Evolutionary conservation across 2,888 invertebrate species (phyloP), one percentile per base, ranked within the genome.

Genomic region (Synanthedon myopaeformis): DNA sequence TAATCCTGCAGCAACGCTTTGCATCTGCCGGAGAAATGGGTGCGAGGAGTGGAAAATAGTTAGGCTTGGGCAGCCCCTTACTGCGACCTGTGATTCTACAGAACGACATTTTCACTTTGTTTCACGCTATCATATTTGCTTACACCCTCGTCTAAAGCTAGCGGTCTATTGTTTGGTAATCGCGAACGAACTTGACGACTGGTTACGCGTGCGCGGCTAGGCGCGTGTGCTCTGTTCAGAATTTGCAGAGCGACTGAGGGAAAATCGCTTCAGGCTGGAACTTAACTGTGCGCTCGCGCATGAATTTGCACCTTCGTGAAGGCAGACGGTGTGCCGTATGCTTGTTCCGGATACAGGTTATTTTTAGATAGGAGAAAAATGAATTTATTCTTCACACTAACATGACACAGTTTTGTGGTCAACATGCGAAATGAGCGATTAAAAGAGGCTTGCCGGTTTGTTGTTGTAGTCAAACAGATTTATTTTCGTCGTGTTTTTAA

Each of bases 11-110:
- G 74, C 92, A 91, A 58, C 94, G 89, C 67, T 92, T 91, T 1
- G 94, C 94, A 70, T 94, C 94, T n/a, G 93, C 93, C 12, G 94
- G 94, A 52, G 94, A 93, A 57, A 94, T 92, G 3, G 94, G 94
- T 51, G 93, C 93, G 61, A 94, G 86, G 53, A 95, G 86, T 17
- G 95, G 94, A 69, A 94, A 92, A 74, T 94, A 95, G 77, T 94
- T 93, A 53, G 94, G 94, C 72, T 94, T 92, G 53, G 94, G 94
- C 68, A 94, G 90, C 67, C 93, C 92, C 64, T 92, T 90, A 77
- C 93, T 93, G 75, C 91, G 91, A 66, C 94, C 93, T 56, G 94
- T 95, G 65, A 94, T 94, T 76, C 94, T 91, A 79, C 94, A 95
- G 78, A 91, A 93, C 70, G 93, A 92, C 90, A 93, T 91, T 55